These are phyloP conservation scores for Sarcophaga rosellei DNA, from an alignment of 2,888 invertebrate species.

Conservation along the genomic window DNA sequence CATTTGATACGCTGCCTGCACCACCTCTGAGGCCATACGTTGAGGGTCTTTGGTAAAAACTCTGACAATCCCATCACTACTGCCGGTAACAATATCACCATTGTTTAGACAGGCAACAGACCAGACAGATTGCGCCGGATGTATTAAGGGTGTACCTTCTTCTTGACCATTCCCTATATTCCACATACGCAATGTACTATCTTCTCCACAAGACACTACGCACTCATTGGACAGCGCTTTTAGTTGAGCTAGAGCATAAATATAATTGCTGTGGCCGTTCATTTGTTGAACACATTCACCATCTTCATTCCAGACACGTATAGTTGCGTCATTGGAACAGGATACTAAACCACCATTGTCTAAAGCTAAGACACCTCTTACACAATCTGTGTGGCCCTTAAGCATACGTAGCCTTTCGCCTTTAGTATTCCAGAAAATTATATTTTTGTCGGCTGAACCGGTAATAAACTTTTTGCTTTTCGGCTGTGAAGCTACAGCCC, in stretches of 20 bases:
- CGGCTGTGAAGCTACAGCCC: conserved; percentile 86
- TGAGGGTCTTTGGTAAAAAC: conserved; percentile 90
- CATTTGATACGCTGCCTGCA: conserved; percentile 86
- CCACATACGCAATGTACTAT: conserved; percentile 93
- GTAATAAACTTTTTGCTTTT: conserved; percentile 83
- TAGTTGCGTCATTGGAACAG: conserved; percentile 94
- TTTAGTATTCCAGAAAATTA: conserved; percentile 90
- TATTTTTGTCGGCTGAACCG: conserved; percentile 95
- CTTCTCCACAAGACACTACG: conserved; percentile 94
- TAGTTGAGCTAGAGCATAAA: conserved; percentile 87
- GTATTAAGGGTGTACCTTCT: conserved; percentile 79
- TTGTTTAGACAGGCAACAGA: conserved; percentile 89
- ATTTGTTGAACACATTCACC: conserved; percentile 90
- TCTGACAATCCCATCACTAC: conserved; percentile 92
- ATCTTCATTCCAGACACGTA: conserved; percentile 91
- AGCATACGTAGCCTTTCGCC: conserved; percentile 86
- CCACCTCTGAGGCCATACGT: conserved; percentile 86
- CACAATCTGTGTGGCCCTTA: conserved; percentile 95
- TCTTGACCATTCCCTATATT: conserved; percentile 76
- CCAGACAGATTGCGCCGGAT: conserved; percentile 96
- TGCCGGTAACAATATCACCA: conserved; percentile 94
- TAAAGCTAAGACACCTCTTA: conserved; percentile 88
- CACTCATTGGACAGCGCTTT: conserved; percentile 83
- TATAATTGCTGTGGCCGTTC: conserved; percentile 93
- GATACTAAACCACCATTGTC: conserved; percentile 90